phyloP scores from a whole-genome alignment of 2,888 invertebrate genomes.

The Sinopyrophorus schimmeli region DNA sequence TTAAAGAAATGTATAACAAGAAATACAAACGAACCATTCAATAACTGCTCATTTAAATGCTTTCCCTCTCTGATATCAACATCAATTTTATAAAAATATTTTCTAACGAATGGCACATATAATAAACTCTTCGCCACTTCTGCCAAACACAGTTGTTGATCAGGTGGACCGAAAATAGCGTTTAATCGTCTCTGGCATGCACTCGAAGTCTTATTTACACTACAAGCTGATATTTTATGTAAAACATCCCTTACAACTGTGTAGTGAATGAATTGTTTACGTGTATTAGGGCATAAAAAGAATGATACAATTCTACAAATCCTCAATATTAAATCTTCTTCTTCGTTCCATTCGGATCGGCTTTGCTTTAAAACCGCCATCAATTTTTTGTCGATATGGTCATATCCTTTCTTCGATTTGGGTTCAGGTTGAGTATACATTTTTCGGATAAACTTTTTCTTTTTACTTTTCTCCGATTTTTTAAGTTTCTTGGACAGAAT shows the following conservation, averaged over 20 bases:
- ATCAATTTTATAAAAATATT: constrained; percentile 26
- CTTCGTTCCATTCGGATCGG: constrained; percentile 65
- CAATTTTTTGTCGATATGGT: constrained; percentile 67
- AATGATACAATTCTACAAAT: constrained; percentile 67
- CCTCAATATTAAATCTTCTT: constrained; percentile 71
- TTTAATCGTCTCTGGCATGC: constrained; percentile 68
- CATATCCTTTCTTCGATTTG: constrained; percentile 52
- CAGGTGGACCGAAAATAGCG: constrained; percentile 14
- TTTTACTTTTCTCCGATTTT: too few species aligned
- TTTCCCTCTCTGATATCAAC: constrained; percentile 11
- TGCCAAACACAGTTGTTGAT: constrained; percentile 13
- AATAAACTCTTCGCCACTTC: constrained; percentile 19
- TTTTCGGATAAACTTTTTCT: constrained; percentile 16
- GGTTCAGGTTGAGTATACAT: constrained; percentile 23
- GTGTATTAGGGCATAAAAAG: constrained; percentile 57
- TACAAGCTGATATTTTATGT: constrained; percentile 55
- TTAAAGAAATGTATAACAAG: constrained; percentile 27
- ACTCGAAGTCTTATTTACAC: constrained; percentile 68
- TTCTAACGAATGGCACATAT: constrained; percentile 26
- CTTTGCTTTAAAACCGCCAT: constrained; percentile 63
- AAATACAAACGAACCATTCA: constrained; percentile 27
- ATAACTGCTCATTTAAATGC: constrained; percentile 17
- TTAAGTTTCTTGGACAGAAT: background rate
- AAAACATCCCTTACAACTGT: constrained; percentile 62
- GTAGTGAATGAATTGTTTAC: constrained; percentile 54